These are phyloP conservation scores for Therioaphis trifolii DNA, from an alignment of 2,888 invertebrate genomes.

Conservation along the genomic window DNA sequence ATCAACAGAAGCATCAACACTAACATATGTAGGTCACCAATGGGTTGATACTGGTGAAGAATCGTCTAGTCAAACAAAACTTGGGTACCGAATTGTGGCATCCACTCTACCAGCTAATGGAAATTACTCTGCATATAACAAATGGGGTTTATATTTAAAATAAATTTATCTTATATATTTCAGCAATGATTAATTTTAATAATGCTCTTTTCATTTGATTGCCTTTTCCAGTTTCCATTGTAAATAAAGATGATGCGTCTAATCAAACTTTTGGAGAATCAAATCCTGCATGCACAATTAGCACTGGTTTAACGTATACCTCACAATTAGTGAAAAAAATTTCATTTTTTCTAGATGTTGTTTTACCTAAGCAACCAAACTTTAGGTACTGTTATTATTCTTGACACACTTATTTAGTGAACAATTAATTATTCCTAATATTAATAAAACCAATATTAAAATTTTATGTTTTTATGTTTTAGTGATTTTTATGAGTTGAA, in stretches of 20 bases:
- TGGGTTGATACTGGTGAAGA: constrained; percentile 80
- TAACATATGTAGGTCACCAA: constrained; percentile 81
- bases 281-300: constrained; percentile 79
- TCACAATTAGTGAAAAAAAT: constrained; percentile 86
- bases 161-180: constrained; percentile 52
- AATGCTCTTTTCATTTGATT: constrained; percentile 61
- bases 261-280: constrained; percentile 71
- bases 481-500: constrained; percentile 85
- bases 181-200: constrained; percentile 34
- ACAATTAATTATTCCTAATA: not conserved
- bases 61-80: constrained; percentile 70
- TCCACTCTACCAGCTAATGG: constrained; percentile 86
- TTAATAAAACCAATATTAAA: too few relatives aligned
- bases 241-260: constrained; percentile 71
- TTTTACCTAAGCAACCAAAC: constrained; percentile 80
- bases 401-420: not conserved
- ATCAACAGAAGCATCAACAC: constrained; percentile 80
- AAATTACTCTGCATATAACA: constrained; percentile 82
- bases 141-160: constrained; percentile 75
- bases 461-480: constrained; percentile 65
- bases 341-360: constrained; percentile 84
- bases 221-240: constrained; percentile 71
- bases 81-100: constrained; percentile 82
- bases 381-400: constrained; percentile 73
- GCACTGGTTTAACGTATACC: constrained; percentile 85